phyloP scores from a whole-genome alignment of 1,140 invertebrate genomes.

The Plutomurus gul region DNA sequence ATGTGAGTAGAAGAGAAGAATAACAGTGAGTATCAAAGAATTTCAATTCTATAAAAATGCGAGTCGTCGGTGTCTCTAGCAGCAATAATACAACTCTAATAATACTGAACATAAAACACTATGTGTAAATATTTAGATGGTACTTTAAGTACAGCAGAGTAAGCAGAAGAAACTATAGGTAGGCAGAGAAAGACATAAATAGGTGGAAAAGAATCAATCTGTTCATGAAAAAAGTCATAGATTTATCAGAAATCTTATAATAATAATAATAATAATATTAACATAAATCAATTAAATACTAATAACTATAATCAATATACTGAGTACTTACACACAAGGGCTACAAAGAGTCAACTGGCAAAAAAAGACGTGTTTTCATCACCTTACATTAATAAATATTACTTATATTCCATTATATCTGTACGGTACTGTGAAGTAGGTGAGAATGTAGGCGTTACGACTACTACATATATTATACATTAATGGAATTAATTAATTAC shows the following conservation, averaged over 20 bases:
- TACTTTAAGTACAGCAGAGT: too few species aligned
- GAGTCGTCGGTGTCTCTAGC: background rate
- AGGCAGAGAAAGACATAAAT: background rate
- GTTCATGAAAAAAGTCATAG: background rate
- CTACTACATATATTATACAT: background rate
- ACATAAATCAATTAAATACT: background rate
- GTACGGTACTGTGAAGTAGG: background rate
- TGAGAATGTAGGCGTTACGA: background rate
- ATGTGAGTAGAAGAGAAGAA: too few species aligned
- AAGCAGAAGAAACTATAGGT: background rate
- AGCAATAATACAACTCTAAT: background rate
- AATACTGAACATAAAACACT: too few species aligned
- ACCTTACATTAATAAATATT: conserved; percentile 5
- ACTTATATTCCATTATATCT: conserved; percentile 11
- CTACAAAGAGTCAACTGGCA: conserved; percentile 27
- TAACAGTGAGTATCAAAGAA: background rate
- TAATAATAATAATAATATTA: background rate
- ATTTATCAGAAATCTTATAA: conserved; percentile 17
- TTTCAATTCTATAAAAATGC: background rate
- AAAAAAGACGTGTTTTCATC: conserved; percentile 29
- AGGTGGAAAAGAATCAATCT: background rate
- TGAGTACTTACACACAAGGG: background rate
- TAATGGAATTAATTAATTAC: too few species aligned
- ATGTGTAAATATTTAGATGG: too few species aligned
- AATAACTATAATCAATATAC: background rate